Evolutionary conservation across 2,888 invertebrate genomes (phyloP).

Genomic region (Drosophila histrio): DNA sequence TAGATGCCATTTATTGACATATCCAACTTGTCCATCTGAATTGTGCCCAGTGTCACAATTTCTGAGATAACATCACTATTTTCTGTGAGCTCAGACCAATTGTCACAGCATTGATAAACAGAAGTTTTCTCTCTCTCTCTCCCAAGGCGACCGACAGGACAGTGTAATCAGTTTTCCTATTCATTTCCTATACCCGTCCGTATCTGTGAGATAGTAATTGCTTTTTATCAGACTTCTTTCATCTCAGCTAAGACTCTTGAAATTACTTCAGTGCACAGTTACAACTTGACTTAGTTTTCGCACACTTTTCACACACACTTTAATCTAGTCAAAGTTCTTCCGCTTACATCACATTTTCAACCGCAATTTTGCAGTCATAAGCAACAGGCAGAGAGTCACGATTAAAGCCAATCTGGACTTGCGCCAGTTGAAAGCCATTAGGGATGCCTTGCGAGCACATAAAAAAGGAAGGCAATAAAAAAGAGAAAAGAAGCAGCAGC

Average conservation of each 20-base stretch:
- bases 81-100: background rate
- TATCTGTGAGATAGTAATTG: slow-evolving; percentile 7
- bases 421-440: slow-evolving; percentile 50
- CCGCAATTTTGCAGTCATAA: slow-evolving; percentile 49
- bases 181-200: slow-evolving; percentile 9
- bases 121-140: background rate
- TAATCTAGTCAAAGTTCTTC: slow-evolving; percentile 41
- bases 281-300: slow-evolving; percentile 27
- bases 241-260: background rate
- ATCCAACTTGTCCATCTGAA: background rate
- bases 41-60: slow-evolving; percentile 1
- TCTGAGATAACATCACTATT: slow-evolving; percentile 2
- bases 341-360: slow-evolving; percentile 50
- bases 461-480: slow-evolving; percentile 44
- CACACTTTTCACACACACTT: slow-evolving; percentile 19
- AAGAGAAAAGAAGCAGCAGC: slow-evolving; percentile 16
- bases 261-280: slow-evolving; percentile 19
- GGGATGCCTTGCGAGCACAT: slow-evolving; percentile 43
- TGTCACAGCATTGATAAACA: slow-evolving; percentile 1
- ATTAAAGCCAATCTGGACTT: slow-evolving; percentile 51
- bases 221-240: slow-evolving; percentile 12
- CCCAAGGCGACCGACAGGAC: background rate
- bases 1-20: background rate
- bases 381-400: slow-evolving; percentile 45
- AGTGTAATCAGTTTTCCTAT: background rate